phyloP scores from a whole-genome alignment of 2,797 vertebrate genomes.

The Tauraco hartlaubi region DNA sequence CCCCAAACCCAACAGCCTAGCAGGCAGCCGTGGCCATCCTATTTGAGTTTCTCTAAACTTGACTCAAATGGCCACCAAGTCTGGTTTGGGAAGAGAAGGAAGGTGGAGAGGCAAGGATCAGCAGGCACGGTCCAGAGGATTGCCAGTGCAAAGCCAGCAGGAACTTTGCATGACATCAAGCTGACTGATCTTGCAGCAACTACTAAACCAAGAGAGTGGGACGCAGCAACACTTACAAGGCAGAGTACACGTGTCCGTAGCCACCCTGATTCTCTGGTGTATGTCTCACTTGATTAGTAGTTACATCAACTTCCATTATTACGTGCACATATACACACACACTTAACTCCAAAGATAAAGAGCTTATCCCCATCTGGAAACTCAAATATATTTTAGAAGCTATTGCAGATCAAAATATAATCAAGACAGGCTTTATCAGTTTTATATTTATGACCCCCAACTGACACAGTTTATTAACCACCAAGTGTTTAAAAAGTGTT shows the following conservation, averaged over 20 bases:
- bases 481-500: conserved; percentile 21
- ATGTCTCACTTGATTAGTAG: neutral
- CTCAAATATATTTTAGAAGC: neutral
- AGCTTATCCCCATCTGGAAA: neutral
- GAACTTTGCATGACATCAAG: neutral
- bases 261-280: neutral
- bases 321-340: accelerated
- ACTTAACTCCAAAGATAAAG: neutral
- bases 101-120: neutral
- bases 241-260: accelerated
- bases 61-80: neutral
- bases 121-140: neutral
- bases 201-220: neutral
- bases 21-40: neutral
- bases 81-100: neutral
- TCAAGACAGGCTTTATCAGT: neutral
- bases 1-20: neutral
- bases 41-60: neutral
- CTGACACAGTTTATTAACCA: conserved; percentile 50
- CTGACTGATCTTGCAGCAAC: neutral
- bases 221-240: neutral
- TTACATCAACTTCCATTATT: neutral
- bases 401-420: conserved; percentile 35
- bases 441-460: conserved; percentile 42
- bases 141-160: accelerated